Evolutionary conservation across 2,797 vertebrate genomes (phyloP).

Genomic region (Ctenopoma kingsleyae): DNA sequence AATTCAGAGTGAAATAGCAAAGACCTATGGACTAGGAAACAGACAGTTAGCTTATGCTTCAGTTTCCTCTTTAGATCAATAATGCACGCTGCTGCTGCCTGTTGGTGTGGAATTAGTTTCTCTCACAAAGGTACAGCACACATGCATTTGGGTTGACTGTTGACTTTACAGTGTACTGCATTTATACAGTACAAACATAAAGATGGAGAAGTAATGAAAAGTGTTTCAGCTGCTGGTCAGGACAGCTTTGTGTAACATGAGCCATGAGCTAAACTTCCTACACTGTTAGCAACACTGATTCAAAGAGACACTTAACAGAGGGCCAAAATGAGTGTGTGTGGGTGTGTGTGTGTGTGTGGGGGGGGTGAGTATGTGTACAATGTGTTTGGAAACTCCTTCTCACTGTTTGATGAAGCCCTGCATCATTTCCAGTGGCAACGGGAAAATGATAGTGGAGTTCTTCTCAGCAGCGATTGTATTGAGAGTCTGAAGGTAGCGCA

Average conservation of each 20-base stretch:
- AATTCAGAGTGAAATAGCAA: not conserved
- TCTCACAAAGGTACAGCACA: not conserved
- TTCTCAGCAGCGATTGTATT: conserved; percentile 96
- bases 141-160: not conserved
- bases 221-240: not conserved
- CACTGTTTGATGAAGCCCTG: conserved; percentile 80
- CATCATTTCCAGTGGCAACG: conserved; percentile 93
- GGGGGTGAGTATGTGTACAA: not conserved
- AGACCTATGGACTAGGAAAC: not conserved
- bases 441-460: conserved; percentile 97
- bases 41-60: not conserved
- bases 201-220: not conserved
- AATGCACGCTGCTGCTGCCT: not conserved
- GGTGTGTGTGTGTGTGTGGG: not conserved
- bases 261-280: not conserved
- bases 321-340: not conserved
- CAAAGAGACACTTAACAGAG: not conserved
- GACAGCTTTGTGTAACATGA: not conserved
- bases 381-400: conserved; percentile 38
- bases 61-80: not conserved
- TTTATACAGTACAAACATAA: not conserved
- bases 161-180: too few species aligned
- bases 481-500: conserved; percentile 96
- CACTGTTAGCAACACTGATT: not conserved
- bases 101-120: not conserved